phyloP scores from a whole-genome alignment of 2,888 invertebrate species.

The Rutpela maculata region DNA sequence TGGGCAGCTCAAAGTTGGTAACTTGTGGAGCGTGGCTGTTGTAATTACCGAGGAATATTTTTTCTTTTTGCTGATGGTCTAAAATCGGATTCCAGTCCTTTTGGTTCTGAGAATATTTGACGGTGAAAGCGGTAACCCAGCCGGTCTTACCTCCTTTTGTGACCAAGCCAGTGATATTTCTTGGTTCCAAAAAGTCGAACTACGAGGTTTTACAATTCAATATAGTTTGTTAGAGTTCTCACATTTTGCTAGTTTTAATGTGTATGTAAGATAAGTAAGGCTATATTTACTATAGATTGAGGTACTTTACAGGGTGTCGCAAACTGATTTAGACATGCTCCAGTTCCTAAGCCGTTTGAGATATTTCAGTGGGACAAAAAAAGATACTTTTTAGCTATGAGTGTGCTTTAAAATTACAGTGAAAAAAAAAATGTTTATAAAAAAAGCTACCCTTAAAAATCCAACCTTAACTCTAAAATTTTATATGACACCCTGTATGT shows the following conservation, averaged over 20 bases:
- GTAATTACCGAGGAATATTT: slow-evolving; percentile 84
- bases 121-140: slow-evolving; percentile 85
- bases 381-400: too few species aligned
- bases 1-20: slow-evolving; percentile 83
- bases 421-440: too few species aligned
- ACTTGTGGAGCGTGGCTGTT: slow-evolving; percentile 79
- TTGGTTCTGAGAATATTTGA: slow-evolving; percentile 85
- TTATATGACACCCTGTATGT: too few species aligned
- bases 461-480: too few species aligned
- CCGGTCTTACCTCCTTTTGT: slow-evolving; percentile 83
- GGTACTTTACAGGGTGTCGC: too few species aligned
- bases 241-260: background rate
- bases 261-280: too few species aligned
- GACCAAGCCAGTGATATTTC: slow-evolving; percentile 86
- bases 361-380: too few species aligned
- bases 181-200: slow-evolving; percentile 86
- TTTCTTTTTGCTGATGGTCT: slow-evolving; percentile 76
- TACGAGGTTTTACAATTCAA: slow-evolving; percentile 65
- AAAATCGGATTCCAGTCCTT: slow-evolving; percentile 83
- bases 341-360: too few species aligned
- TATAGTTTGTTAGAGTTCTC: background rate
- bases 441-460: too few species aligned
- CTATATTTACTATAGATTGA: too few species aligned
- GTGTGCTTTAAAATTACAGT: too few species aligned
- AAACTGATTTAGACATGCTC: too few species aligned